Conservation (phyloP, 2,113 vertebrate genomes). For the Peromyscus leucopus region DNA sequence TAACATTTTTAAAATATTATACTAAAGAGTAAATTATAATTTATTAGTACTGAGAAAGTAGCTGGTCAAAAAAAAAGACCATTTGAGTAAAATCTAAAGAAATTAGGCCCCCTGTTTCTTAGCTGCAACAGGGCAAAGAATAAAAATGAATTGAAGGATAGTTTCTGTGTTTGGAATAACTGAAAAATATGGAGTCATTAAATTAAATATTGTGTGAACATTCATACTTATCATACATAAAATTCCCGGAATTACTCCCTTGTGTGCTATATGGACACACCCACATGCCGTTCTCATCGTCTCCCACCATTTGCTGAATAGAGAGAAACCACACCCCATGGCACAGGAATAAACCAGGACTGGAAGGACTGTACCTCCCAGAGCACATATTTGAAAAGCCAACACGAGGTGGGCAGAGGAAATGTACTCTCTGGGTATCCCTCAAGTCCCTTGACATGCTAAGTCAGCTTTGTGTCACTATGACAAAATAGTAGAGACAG, state of each 20-base stretch:
- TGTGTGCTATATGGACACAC: neutral
- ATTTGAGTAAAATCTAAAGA: slow-evolving; percentile 41
- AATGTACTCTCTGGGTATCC: too few species aligned
- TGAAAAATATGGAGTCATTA: neutral
- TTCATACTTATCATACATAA: neutral
- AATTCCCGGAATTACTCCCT: neutral
- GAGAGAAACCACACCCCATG: neutral
- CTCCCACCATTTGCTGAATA: neutral
- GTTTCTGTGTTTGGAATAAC: slow-evolving; percentile 14
- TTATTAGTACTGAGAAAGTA: neutral
- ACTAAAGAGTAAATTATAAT: slow-evolving; percentile 25
- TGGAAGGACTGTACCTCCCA: neutral
- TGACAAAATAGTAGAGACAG: neutral
- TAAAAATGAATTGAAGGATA: neutral
- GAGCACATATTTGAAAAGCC: neutral
- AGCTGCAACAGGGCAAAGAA: neutral
- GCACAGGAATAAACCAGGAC: neutral
- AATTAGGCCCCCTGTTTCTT: neutral
- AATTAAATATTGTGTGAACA: neutral
- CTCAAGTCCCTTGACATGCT: neutral
- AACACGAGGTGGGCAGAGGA: neutral
- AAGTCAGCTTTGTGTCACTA: neutral
- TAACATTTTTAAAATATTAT: neutral
- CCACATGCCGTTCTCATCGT: neutral
- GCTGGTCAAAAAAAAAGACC: neutral